Evolutionary conservation across 2,888 invertebrate genomes (phyloP).

Genomic region (Pyrgus malvae): DNA sequence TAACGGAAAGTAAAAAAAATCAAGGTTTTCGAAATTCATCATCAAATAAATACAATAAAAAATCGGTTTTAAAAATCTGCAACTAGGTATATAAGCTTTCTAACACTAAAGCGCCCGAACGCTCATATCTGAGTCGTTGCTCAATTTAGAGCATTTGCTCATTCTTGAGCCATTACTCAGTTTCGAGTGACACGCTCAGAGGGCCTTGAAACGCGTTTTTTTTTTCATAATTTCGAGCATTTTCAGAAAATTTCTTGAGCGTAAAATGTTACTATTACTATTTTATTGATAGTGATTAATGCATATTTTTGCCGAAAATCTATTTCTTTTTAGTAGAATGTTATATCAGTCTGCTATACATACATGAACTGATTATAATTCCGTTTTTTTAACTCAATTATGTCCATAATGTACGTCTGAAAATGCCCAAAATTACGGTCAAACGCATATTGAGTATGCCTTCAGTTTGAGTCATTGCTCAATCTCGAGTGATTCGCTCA

Average conservation of each 20-base stretch:
- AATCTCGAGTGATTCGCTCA: conserved; percentile 17
- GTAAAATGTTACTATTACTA: too few relatives aligned
- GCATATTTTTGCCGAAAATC: too few relatives aligned
- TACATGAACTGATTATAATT: too few relatives aligned
- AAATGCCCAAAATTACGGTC: too few relatives aligned
- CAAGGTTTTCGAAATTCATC: conserved; percentile 31
- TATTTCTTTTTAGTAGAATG: too few relatives aligned
- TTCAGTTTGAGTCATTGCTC: conserved; percentile 15
- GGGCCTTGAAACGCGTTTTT: too few relatives aligned
- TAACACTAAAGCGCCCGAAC: conserved; percentile 27
- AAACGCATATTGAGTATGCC: neutral
- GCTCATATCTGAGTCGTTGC: conserved; percentile 12
- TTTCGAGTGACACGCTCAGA: conserved; percentile 16
- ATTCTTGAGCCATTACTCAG: conserved; percentile 16
- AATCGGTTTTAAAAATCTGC: conserved; percentile 21
- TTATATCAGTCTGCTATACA: too few relatives aligned
- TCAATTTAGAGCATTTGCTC: neutral
- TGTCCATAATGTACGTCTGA: too few relatives aligned
- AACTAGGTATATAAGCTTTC: conserved; percentile 29
- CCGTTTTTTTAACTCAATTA: too few relatives aligned
- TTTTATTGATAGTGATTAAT: too few relatives aligned
- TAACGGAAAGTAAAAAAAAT: conserved; percentile 7
- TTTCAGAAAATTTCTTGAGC: too few relatives aligned
- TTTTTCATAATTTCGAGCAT: too few relatives aligned
- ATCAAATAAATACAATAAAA: conserved; percentile 37